These are phyloP conservation scores for Tenebrio molitor DNA, from an alignment of 1,140 invertebrate genomes.

Conservation along the genomic window DNA sequence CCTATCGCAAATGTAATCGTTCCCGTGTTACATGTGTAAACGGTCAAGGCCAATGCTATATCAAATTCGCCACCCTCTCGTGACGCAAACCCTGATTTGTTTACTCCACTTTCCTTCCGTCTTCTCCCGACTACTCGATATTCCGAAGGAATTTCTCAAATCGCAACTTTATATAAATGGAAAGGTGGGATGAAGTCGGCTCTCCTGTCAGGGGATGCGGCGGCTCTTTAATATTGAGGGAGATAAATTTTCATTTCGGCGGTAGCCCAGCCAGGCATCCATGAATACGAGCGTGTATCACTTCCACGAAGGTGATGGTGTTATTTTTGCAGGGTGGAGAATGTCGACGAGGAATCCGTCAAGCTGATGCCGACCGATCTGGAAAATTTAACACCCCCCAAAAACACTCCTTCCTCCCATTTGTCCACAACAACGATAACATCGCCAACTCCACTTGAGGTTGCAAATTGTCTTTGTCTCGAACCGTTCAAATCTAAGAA, in stretches of 20 bases:
- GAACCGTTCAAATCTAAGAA: too few relatives aligned
- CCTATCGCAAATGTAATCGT: constrained; percentile 30
- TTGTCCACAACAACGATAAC: too few relatives aligned
- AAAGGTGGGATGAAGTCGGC: constrained; percentile 30
- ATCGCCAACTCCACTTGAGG: too few relatives aligned
- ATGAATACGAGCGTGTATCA: too few relatives aligned
- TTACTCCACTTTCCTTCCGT: constrained; percentile 30
- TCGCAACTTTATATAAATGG: constrained; percentile 37
- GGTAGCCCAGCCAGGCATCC: too few relatives aligned
- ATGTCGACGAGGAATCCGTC: too few relatives aligned
- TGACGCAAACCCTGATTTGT: constrained; percentile 30
- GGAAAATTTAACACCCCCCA: too few relatives aligned
- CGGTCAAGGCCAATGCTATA: constrained; percentile 30
- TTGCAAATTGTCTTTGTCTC: too few relatives aligned
- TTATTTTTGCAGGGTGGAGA: too few relatives aligned
- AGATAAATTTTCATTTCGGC: constrained; percentile 28
- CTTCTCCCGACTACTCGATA: constrained; percentile 20
- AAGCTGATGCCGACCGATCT: too few relatives aligned
- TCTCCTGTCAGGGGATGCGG: constrained; percentile 12
- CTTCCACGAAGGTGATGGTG: too few relatives aligned
- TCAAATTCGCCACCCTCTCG: constrained; percentile 32
- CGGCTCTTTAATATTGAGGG: constrained; percentile 17
- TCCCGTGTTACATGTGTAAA: constrained; percentile 21
- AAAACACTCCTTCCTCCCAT: too few relatives aligned
- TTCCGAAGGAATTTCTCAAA: constrained; percentile 25